Conservation (phyloP, 2,888 invertebrate species). For the Xylophagus ater region DNA sequence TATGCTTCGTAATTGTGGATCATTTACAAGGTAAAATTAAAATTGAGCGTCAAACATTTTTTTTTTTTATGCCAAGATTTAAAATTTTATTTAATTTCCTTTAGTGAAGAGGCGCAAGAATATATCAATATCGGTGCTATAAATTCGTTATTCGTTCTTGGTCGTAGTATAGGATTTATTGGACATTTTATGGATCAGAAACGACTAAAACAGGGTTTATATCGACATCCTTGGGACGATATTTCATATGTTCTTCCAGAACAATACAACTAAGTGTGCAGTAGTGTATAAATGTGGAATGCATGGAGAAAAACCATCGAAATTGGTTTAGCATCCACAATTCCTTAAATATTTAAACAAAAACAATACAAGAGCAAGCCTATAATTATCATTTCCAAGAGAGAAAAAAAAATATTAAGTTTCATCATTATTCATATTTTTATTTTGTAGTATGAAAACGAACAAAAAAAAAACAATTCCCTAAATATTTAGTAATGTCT, state of each 20-base stretch:
- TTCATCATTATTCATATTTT: no score
- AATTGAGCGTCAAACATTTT: not conserved
- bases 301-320: not conserved
- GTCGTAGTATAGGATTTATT: conserved; percentile 96
- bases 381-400: no score
- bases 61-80: conserved; percentile 5
- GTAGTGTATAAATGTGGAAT: not conserved
- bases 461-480: no score
- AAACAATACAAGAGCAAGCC: no score
- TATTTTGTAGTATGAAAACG: no score
- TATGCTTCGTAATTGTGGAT: conserved; percentile 84
- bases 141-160: conserved; percentile 95
- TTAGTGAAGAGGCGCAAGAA: conserved; percentile 90
- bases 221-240: conserved; percentile 99
- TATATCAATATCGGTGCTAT: conserved; percentile 96
- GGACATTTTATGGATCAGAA: conserved; percentile 99
- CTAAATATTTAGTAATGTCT: no score
- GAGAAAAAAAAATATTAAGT: no score
- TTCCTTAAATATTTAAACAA: no score
- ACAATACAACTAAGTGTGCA: conserved; percentile 25
- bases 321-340: no score
- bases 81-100: conserved; percentile 9
- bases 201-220: conserved; percentile 94
- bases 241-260: conserved; percentile 50
- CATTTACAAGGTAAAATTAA: conserved; percentile 71